Conservation (phyloP, 37 sponge, comb jelly and placozoan genomes). For the Oopsacas minuta region DNA sequence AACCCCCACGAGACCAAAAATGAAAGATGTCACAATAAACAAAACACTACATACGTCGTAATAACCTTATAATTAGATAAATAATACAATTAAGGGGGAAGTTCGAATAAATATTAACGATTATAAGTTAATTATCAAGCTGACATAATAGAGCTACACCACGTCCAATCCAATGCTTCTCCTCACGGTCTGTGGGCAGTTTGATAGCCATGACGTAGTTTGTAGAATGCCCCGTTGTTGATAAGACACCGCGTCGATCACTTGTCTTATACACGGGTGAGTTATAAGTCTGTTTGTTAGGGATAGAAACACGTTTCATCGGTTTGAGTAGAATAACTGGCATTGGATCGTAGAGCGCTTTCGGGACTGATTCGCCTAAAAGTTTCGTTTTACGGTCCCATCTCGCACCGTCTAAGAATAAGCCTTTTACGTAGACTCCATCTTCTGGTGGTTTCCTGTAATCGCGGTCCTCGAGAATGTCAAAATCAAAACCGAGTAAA, state of each 20-base stretch:
- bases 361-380: constrained; percentile 87
- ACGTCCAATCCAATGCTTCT: constrained; percentile 90
- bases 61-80: too few relatives aligned
- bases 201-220: constrained; percentile 97
- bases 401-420: constrained; percentile 90
- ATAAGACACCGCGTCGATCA: constrained; percentile 87
- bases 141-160: constrained; percentile 98
- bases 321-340: constrained; percentile 91
- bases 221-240: constrained; percentile 99
- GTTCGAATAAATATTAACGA: not conserved
- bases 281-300: constrained; percentile 54
- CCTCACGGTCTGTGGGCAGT: constrained; percentile 77
- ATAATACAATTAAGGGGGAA: too few relatives aligned
- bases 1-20: too few relatives aligned
- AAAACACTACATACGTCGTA: too few relatives aligned
- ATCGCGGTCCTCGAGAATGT: constrained; percentile 77
- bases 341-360: constrained; percentile 88
- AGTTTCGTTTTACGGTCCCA: constrained; percentile 83
- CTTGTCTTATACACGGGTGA: constrained; percentile 97
- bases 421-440: constrained; percentile 88
- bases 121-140: constrained; percentile 63
- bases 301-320: constrained; percentile 74
- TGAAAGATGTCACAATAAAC: too few relatives aligned
- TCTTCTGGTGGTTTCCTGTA: constrained; percentile 77
- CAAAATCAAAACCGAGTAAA: constrained; percentile 88